Evolutionary conservation across 2,888 invertebrate species (phyloP).

Genomic region (Diaphora mendica): DNA sequence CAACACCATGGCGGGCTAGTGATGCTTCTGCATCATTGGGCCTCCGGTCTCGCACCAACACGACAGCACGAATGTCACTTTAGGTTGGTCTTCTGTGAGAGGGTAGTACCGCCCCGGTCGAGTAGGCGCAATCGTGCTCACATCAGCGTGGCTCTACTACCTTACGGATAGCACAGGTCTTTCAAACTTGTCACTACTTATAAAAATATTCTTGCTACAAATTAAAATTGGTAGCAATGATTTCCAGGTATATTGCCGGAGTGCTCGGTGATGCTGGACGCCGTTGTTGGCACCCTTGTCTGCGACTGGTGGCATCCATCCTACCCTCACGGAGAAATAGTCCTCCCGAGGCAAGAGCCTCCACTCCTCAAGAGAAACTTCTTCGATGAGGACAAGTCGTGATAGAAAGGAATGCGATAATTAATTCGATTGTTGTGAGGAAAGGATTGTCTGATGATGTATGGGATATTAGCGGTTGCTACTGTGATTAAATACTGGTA

Average conservation of each 20-base stretch:
- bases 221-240: no score
- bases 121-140: no score
- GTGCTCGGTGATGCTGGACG: slow-evolving; percentile 66
- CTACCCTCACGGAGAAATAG: slow-evolving; percentile 50
- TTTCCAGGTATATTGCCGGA: slow-evolving; percentile 64
- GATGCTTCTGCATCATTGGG: no score
- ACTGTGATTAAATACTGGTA: neutral
- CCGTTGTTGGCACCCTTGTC: slow-evolving; percentile 67
- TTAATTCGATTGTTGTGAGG: slow-evolving; percentile 9
- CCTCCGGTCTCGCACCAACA: no score
- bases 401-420: slow-evolving; percentile 19
- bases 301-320: slow-evolving; percentile 70
- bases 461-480: neutral
- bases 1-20: no score
- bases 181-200: no score
- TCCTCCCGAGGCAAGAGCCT: slow-evolving; percentile 34
- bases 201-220: no score
- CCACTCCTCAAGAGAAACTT: slow-evolving; percentile 36
- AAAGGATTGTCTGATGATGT: neutral
- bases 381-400: slow-evolving; percentile 40
- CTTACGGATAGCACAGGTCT: no score
- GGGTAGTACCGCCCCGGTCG: no score
- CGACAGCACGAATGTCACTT: no score
- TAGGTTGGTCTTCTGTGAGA: no score
- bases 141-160: no score